Conservation (phyloP, 2,113 vertebrate species). For the Oriolus oriolus region DNA sequence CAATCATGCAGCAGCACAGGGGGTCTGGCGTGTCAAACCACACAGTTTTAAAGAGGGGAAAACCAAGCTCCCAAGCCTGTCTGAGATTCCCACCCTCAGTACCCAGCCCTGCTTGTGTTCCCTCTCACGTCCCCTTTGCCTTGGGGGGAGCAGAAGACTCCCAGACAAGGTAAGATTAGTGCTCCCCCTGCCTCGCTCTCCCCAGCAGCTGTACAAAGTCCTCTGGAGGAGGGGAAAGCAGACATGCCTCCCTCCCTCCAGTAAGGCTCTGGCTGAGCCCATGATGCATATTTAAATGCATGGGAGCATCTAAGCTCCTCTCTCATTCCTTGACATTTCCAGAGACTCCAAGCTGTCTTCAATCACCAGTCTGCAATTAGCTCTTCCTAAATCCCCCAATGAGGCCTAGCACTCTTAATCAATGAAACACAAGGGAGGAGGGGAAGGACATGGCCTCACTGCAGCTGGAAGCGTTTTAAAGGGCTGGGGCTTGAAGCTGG, state of each 20-base stretch:
- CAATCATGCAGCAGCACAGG: neutral
- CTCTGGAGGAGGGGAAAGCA: neutral
- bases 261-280: neutral
- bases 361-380: slow-evolving; percentile 61
- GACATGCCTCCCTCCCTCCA: neutral
- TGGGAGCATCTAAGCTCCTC: neutral
- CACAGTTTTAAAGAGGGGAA: neutral
- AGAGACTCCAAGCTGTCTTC: slow-evolving; percentile 56
- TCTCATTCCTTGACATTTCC: slow-evolving; percentile 61
- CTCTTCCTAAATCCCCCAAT: slow-evolving; percentile 49
- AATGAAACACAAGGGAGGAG: slow-evolving; percentile 40
- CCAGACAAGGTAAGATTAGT: neutral
- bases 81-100: neutral
- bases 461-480: slow-evolving; percentile 1
- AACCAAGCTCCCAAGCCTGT: neutral
- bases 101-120: neutral
- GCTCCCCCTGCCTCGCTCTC: rapidly evolving
- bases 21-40: neutral
- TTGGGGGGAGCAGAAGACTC: neutral
- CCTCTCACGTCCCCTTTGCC: neutral
- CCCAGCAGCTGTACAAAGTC: neutral
- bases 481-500: neutral
- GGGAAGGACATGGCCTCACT: neutral
- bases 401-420: slow-evolving; percentile 53
- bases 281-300: slow-evolving; percentile 36